A percentile compares a stretch with the other conserved stretches of the same genome.
These are phyloP conservation scores for Drosophila nigromelanica DNA, from an alignment of 1,140 invertebrate species.

Conservation along the genomic window DNA sequence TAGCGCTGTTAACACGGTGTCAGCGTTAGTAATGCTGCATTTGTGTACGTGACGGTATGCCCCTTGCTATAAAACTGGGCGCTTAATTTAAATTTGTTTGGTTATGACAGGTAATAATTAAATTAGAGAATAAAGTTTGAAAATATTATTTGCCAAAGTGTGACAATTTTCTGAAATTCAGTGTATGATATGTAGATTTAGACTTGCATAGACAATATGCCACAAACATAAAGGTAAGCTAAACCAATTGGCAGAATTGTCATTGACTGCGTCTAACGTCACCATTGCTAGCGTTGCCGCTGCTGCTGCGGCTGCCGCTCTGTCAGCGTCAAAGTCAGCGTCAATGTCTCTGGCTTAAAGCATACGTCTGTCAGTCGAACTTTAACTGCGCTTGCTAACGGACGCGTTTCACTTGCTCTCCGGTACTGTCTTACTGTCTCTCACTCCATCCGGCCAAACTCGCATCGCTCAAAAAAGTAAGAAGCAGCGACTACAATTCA, in stretches of 20 bases:
- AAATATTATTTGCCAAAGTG: background rate
- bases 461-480: slow-evolving; percentile 39
- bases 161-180: background rate
- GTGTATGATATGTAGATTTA: background rate
- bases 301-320: slow-evolving; percentile 25
- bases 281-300: slow-evolving; percentile 9
- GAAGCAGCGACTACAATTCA: slow-evolving; percentile 32
- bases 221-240: background rate
- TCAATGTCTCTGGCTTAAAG: slow-evolving; percentile 40
- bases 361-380: slow-evolving; percentile 53
- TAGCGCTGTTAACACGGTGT: background rate
- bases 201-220: background rate
- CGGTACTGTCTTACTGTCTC: slow-evolving; percentile 1
- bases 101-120: background rate
- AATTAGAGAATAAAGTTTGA: background rate
- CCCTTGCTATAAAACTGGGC: slow-evolving; percentile 1
- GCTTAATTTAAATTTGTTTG: background rate
- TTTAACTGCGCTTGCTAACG: slow-evolving; percentile 64
- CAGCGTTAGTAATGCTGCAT: background rate
- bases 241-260: background rate
- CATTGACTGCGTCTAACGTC: background rate
- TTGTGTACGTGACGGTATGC: background rate
- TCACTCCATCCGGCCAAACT: slow-evolving; percentile 17
- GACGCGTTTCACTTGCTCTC: slow-evolving; percentile 56
- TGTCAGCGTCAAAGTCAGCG: slow-evolving; percentile 25